phyloP scores from a whole-genome alignment of 2,888 invertebrate species.

The Parnassius orleans region DNA sequence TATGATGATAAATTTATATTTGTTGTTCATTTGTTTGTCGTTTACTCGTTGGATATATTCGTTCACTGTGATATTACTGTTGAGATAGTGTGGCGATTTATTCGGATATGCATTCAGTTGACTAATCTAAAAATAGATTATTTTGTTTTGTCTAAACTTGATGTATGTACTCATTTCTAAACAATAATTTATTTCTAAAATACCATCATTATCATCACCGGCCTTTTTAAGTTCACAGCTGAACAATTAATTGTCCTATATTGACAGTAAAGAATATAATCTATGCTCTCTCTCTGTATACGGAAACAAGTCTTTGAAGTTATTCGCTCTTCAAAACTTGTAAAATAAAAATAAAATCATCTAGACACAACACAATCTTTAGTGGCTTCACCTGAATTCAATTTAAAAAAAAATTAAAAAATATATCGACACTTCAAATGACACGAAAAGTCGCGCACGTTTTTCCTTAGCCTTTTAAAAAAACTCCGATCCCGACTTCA shows the following conservation, averaged over 20 bases:
- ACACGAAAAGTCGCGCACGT: conserved; percentile 15
- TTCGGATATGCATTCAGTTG: conserved; percentile 41
- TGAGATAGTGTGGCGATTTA: conserved; percentile 51
- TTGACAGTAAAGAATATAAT: no score
- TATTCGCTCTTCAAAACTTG: no score
- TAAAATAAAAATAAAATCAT: no score
- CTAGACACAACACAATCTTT: no score
- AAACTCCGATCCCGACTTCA: conserved; percentile 55
- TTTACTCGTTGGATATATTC: conserved; percentile 58
- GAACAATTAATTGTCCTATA: no score
- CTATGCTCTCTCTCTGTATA: no score
- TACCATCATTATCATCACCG: background rate
- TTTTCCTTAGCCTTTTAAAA: conserved; percentile 30
- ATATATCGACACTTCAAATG: conserved; percentile 5
- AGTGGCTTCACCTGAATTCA: no score
- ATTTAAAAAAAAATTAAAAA: background rate
- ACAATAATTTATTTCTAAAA: background rate
- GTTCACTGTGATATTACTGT: conserved; percentile 43
- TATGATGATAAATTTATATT: conserved; percentile 33
- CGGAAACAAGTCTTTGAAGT: no score
- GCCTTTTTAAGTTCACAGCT: no score
- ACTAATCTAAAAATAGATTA: conserved; percentile 15
- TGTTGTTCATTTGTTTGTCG: conserved; percentile 46
- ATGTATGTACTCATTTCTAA: background rate
- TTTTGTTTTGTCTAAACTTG: conserved; percentile 8